A percentile compares a stretch with the other conserved stretches of the same genome.
phyloP scores from a whole-genome alignment of 2,113 vertebrate genomes.

The Crocuta crocuta region DNA sequence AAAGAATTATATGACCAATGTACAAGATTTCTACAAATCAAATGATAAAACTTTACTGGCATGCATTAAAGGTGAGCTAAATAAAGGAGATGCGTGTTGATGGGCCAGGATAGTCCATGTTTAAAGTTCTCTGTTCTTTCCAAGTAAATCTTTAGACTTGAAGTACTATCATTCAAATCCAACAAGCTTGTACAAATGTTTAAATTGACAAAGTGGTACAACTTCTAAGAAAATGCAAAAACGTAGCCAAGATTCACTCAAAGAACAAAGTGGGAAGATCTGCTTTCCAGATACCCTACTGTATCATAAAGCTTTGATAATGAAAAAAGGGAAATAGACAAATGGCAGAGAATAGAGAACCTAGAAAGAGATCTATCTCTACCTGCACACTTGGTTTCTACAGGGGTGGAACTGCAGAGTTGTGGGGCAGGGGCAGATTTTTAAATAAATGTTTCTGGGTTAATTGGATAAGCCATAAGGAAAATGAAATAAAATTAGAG shows the following conservation, averaged over 20 bases:
- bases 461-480: neutral
- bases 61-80: neutral
- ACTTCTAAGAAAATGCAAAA: neutral
- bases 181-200: neutral
- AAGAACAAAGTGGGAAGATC: neutral
- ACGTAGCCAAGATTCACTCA: neutral
- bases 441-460: neutral
- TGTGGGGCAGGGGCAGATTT: neutral
- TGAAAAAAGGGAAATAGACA: neutral
- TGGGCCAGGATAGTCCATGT: neutral
- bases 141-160: neutral
- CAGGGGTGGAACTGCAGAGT: neutral
- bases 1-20: neutral
- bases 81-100: neutral
- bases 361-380: neutral
- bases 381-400: neutral
- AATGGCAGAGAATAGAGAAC: neutral
- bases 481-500: conserved; percentile 42
- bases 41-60: neutral
- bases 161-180: neutral
- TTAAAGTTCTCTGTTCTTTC: neutral
- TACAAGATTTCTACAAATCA: neutral
- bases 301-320: conserved; percentile 6
- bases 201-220: neutral
- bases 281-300: neutral